Evolutionary conservation across 2,888 invertebrate species (phyloP), one percentile per base, ranked within the genome.

Genomic region (Polymixis flavicincta): DNA sequence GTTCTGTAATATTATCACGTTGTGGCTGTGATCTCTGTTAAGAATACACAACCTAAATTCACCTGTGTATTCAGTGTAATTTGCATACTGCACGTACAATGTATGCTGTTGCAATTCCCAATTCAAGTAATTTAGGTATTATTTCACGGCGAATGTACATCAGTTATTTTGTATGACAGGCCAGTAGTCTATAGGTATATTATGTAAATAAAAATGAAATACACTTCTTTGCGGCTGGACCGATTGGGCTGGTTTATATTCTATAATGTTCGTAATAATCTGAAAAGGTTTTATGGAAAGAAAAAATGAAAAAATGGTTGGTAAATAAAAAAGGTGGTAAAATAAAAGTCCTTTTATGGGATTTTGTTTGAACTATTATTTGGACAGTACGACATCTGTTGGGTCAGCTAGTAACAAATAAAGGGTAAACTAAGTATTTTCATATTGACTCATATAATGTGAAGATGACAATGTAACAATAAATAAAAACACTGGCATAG

Each of bases 41-140:
- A 42, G 65, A 42, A 42, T 42, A 68, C 57, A 57, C 11, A 57
- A 50, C 11, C 55, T 5, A 22, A 37, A 57, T 42, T 75, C 17
- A 0, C 11, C 45, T 3, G 32, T 48, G 19, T 37, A 11, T 70
- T 60, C 52, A 19, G 19, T 11, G 8, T 60, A n/a, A 78, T 70
- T 54, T 78, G 14, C 59, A 78, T 69, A 32, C 13, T 48, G 25
- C 45, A 59, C 11, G 28, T 54, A 48, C 28, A 14, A 25, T 25
- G 22, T 14, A 55, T 32, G 48, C 19, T 66, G 55, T 48, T 55
- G 19, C 68, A 45, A 59, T 59, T 59, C 8, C 19, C 28, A 64
- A 50, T 66, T 50, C 45, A 17, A 25, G n/a, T 60, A 42, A 42
- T 37, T 64, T 70, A 25, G 32, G 57, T 6, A 22, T 48, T 70